A percentile compares a stretch with the other conserved stretches of the same genome.
Conservation (phyloP, 2,113 vertebrate genomes). For the Aramus guarauna region DNA sequence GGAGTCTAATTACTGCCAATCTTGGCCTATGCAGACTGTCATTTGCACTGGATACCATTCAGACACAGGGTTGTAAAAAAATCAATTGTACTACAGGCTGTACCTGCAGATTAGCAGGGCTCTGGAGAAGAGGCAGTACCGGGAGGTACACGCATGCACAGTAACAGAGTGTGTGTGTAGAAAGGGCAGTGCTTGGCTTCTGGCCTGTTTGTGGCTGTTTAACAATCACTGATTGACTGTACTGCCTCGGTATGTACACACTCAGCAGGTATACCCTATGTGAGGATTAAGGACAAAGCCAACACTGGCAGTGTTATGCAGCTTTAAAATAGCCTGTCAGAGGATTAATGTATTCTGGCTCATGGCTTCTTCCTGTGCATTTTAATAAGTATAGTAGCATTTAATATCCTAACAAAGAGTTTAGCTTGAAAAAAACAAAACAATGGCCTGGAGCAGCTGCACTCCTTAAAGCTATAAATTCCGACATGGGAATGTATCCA, state of each 20-base stretch:
- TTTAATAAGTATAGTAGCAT: not conserved
- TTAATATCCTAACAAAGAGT: not conserved
- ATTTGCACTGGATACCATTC: not conserved
- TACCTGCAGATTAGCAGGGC: not conserved
- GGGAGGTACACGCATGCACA: not conserved
- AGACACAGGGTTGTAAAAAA: not conserved
- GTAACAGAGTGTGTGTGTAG: not conserved
- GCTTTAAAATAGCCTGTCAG: constrained; percentile 21
- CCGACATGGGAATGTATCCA: not conserved
- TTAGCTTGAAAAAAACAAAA: not conserved
- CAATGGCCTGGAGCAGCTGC: not conserved
- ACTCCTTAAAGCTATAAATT: constrained; percentile 25
- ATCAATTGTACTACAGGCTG: not conserved
- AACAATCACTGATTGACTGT: not conserved
- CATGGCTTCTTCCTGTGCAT: not conserved
- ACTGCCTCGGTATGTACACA: accelerated
- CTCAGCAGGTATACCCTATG: not conserved
- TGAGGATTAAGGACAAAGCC: constrained; percentile 29
- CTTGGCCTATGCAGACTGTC: not conserved
- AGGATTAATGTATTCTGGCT: constrained; percentile 22
- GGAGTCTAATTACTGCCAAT: not conserved
- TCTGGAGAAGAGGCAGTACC: not conserved
- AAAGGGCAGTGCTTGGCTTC: not conserved
- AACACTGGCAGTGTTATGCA: not conserved
- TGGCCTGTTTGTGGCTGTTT: not conserved